A percentile compares a stretch with the other conserved stretches of the same genome.
Conservation (phyloP, 2,888 invertebrate genomes). For the Dyspetes luteomarginatus region DNA sequence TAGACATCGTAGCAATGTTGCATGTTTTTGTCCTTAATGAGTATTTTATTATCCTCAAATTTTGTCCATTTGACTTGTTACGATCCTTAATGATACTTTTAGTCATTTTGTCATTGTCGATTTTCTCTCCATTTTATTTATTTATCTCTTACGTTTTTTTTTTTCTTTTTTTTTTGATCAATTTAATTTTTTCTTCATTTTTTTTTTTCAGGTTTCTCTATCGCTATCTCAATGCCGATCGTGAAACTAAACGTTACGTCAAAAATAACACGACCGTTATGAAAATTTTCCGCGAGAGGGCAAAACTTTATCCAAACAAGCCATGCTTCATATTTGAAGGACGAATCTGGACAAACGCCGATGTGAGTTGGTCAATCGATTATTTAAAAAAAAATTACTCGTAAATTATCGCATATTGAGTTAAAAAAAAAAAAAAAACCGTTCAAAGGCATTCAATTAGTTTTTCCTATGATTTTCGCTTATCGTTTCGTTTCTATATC, state of each 20-base stretch:
- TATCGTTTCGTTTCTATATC: too few relatives aligned
- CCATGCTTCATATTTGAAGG: slow-evolving; percentile 88
- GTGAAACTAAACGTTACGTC: slow-evolving; percentile 84
- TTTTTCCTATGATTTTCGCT: too few relatives aligned
- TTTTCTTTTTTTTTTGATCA: background rate
- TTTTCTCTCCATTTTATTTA: too few relatives aligned
- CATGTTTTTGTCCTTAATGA: slow-evolving; percentile 31
- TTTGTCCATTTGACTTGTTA: slow-evolving; percentile 11
- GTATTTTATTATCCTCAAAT: slow-evolving; percentile 16
- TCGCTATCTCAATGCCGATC: slow-evolving; percentile 85
- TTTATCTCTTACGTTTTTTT: too few relatives aligned
- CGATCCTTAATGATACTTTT: background rate
- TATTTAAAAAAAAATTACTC: background rate
- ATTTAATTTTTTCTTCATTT: background rate
- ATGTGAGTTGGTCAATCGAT: slow-evolving; percentile 83
- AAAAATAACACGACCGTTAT: slow-evolving; percentile 87
- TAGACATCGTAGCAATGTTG: slow-evolving; percentile 15
- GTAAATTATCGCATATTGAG: background rate
- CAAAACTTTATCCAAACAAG: slow-evolving; percentile 86
- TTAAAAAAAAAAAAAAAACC: background rate
- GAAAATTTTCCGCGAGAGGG: slow-evolving; percentile 86
- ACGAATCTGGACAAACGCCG: slow-evolving; percentile 88
- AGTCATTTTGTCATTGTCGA: background rate
- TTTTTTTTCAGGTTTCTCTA: slow-evolving; percentile 85
- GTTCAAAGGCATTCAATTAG: too few relatives aligned